phyloP scores from a whole-genome alignment of 92 coral and sea anemone species.

The Umimayanthus kanabou region DNA sequence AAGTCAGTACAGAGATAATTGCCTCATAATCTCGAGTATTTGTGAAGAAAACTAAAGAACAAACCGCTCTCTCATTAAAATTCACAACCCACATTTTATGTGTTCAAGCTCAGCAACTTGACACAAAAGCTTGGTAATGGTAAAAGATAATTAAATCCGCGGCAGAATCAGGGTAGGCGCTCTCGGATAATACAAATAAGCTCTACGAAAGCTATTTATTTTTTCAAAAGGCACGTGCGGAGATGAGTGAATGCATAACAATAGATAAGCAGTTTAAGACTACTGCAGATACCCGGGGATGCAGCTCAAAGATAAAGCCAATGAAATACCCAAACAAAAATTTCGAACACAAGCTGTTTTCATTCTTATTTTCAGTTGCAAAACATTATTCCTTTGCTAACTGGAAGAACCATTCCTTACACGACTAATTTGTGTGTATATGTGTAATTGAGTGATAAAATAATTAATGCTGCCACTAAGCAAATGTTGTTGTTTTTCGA shows the following conservation, averaged over 20 bases:
- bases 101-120: conserved; percentile 57
- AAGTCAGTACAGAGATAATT: neutral
- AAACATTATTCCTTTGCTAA: neutral
- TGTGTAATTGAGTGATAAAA: conserved; percentile 43
- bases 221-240: conserved; percentile 81
- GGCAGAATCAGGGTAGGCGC: conserved; percentile 48
- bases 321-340: conserved; percentile 1
- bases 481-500: conserved; percentile 58
- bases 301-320: conserved; percentile 4
- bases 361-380: neutral
- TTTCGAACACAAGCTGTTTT: conserved; percentile 21
- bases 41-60: neutral
- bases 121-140: conserved; percentile 66
- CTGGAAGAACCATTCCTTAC: neutral
- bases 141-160: conserved; percentile 69
- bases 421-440: conserved; percentile 24
- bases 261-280: conserved; percentile 41
- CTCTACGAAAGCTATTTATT: conserved; percentile 63
- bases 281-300: conserved; percentile 4
- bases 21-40: neutral
- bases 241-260: conserved; percentile 42
- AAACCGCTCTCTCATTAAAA: conserved; percentile 5
- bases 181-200: conserved; percentile 58
- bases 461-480: conserved; percentile 54
- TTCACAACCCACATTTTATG: conserved; percentile 37